Evolutionary conservation across 2,797 vertebrate genomes (phyloP), one percentile per base, ranked within the genome.

Genomic region (Hydrophis major): DNA sequence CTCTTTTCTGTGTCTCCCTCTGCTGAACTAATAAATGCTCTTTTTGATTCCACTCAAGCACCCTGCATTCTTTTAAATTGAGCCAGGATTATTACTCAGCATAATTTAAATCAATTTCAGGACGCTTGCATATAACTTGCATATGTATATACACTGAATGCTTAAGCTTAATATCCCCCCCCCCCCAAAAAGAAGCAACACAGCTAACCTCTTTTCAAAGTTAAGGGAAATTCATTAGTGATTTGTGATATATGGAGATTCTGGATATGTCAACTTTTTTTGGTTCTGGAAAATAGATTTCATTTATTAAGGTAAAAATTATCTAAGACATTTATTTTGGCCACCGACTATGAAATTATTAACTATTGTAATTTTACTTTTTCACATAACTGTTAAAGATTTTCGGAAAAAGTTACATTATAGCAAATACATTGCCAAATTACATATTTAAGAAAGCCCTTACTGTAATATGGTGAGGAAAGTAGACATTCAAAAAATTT

Each of bases 11-110:
- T 47, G 50, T 89, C 16, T 91, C 90, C 50, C n/a, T 56, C 56
- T 91, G 63, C 89, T 32, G 69, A 89, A 91, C 50, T 91, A 93
- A 93, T 93, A 93, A 93, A 93, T 91, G 92, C 90, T 89, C 47
- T 91, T 91, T 91, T 89, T 91, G 47, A 93, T 91, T 89, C 59
- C 18, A 47, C 59, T 86, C 60, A 90, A 57, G 27, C 56, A 32
- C 28, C 18, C 7, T 90, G 18, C 37, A 55, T 83, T 91, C 57
- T 61, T 59, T 63, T 60, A 83, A 50, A 8, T 83, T 50, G 63
- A n/a, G 4, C 28, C 55, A 66, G 32, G 28, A 27, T 74, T 78
- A 32, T 74, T 74, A 59, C 4, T 57, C 11, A 28, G 22, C 22
- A 28, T 61, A 69, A 53, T 66, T 56, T 13, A 78, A 55, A 91